phyloP scores from a whole-genome alignment of 1,140 invertebrate genomes.

The Drosophila sucinea region DNA sequence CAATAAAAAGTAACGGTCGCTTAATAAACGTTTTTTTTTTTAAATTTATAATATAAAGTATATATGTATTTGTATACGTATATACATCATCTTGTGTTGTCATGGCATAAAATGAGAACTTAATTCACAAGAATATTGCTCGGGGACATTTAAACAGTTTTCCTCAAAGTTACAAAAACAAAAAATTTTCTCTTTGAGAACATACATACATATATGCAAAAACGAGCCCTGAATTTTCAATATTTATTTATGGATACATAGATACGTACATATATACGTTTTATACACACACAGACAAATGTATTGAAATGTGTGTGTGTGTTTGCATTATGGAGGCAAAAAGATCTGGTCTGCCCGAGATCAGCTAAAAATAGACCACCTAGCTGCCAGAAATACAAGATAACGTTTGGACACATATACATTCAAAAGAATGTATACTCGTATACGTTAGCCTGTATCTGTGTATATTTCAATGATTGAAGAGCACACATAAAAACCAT shows the following conservation, averaged over 20 bases:
- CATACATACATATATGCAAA: slow-evolving; percentile 14
- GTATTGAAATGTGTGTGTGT: slow-evolving; percentile 26
- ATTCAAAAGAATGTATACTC: slow-evolving; percentile 15
- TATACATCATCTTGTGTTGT: not conserved
- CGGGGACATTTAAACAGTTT: not conserved
- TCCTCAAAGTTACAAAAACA: slow-evolving; percentile 8
- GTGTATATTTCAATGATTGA: slow-evolving; percentile 17
- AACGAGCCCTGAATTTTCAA: slow-evolving; percentile 22
- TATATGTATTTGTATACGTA: not conserved
- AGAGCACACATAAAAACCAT: slow-evolving; percentile 9
- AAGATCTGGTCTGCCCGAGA: slow-evolving; percentile 46
- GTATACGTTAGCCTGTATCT: slow-evolving; percentile 17
- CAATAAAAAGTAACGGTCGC: too few relatives aligned
- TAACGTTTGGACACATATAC: slow-evolving; percentile 41
- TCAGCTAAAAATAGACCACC: slow-evolving; percentile 70
- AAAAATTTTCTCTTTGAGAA: slow-evolving; percentile 3
- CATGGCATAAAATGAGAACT: not conserved
- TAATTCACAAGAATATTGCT: not conserved
- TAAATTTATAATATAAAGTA: not conserved
- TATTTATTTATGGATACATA: slow-evolving; percentile 25
- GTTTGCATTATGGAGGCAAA: slow-evolving; percentile 57
- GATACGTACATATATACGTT: slow-evolving; percentile 23
- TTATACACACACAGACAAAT: slow-evolving; percentile 28
- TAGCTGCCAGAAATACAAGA: slow-evolving; percentile 68
- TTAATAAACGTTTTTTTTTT: too few relatives aligned